A percentile compares a stretch with the other conserved stretches of the same genome.
phyloP scores from a whole-genome alignment of 2,888 invertebrate genomes.

The Torymus aiolomorphi region DNA sequence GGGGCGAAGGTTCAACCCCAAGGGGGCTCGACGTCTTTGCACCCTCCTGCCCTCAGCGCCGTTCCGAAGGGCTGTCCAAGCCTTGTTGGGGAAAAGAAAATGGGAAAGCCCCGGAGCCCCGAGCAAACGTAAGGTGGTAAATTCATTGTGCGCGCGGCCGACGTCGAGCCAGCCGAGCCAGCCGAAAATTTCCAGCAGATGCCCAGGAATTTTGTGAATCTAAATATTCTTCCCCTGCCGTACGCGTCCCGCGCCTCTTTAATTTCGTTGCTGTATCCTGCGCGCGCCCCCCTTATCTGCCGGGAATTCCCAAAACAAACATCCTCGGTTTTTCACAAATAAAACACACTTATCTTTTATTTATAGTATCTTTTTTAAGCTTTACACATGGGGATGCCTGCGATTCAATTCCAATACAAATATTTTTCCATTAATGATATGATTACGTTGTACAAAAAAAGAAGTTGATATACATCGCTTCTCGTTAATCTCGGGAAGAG shows the following conservation, averaged over 20 bases:
- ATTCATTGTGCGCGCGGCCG: constrained; percentile 43
- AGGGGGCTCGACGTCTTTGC: constrained; percentile 61
- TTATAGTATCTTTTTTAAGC: neutral
- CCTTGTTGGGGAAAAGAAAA: constrained; percentile 58
- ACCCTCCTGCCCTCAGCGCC: constrained; percentile 52
- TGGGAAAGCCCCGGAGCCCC: constrained; percentile 55
- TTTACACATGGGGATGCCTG: too few species aligned
- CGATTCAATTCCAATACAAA: too few species aligned
- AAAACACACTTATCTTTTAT: constrained; percentile 14
- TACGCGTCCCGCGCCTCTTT: neutral
- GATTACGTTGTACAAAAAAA: too few species aligned
- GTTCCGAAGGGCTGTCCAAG: constrained; percentile 62
- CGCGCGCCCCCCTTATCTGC: neutral
- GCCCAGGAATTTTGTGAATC: constrained; percentile 45
- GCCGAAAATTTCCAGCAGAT: constrained; percentile 50
- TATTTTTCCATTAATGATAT: too few species aligned
- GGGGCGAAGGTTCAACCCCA: constrained; percentile 57
- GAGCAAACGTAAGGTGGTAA: constrained; percentile 33
- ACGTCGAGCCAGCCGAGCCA: neutral
- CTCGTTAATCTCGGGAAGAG: too few species aligned
- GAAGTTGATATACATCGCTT: too few species aligned
- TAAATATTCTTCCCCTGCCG: constrained; percentile 31
- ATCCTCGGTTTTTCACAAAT: constrained; percentile 10
- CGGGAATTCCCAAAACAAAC: constrained; percentile 28
- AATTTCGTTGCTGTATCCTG: constrained; percentile 43